Evolutionary conservation across 1,140 invertebrate species (phyloP), one percentile per base, ranked within the genome.

Genomic region (Cherax destructor): DNA sequence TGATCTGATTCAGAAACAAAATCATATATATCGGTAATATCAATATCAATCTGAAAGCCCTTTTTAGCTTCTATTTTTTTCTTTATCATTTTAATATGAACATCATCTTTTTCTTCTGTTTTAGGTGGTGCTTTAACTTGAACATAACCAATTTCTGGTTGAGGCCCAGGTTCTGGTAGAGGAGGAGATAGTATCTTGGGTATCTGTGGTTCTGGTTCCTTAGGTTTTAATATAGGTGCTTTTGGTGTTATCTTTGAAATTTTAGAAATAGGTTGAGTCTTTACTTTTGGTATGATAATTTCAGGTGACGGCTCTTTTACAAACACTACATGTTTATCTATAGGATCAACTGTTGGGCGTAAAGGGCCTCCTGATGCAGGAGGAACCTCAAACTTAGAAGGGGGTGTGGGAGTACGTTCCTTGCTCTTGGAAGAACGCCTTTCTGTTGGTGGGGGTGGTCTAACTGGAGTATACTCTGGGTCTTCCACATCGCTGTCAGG

Each of bases 391-490:
- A 92, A 93, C 79, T 90, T 79, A 24, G 91, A 88, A n/a, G 93
- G 93, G n/a, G 93, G 93, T 56, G 93, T 92, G 47, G 93, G 93
- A 59, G 92, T 88, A 80, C 92, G 81, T 69, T 92, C 88, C 59
- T 81, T 90, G 16, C 80, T 74, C 50, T 69, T 72, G 79, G 61
- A 83, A 21, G 74, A 10, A 30, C 41, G 84, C 24, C 65, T 88
- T 61, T 84, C 78, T 86, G 69, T 80, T 11, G 83, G 74, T 79
- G 83, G 83, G 3, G 89, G 87, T 49, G 87, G 83, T 79, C 83
- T 78, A 13, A 93, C 92, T 24, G 79, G 83, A 13, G 90, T 89
- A 81, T 92, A 93, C n/a, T 91, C 87, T 49, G 86, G 88, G 50
- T 93, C 92, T 65, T 91, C 88, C n/a, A 21, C 86, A 69, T 93